These are phyloP conservation scores for Kryptopterus vitreolus DNA, from an alignment of 2,797 vertebrate species.

Conservation along the genomic window DNA sequence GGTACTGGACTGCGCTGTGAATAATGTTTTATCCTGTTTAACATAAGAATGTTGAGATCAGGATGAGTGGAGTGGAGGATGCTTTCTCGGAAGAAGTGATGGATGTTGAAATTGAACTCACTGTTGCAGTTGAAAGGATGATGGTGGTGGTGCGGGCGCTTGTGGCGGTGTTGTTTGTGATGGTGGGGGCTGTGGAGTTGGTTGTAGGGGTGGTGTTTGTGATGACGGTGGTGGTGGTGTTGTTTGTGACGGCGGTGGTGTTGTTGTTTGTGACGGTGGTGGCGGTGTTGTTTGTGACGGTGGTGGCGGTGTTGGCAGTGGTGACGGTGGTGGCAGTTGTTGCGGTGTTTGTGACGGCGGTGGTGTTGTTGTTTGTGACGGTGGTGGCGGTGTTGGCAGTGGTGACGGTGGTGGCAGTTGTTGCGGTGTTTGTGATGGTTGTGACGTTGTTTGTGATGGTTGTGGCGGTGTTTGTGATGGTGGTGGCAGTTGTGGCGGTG, in stretches of 20 bases:
- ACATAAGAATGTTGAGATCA: neutral
- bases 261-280: neutral
- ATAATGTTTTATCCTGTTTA: neutral
- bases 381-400: neutral
- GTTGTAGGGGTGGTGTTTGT: neutral
- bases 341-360: no score
- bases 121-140: neutral
- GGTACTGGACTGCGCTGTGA: neutral
- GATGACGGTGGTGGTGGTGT: neutral
- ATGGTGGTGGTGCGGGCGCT: neutral
- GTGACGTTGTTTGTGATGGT: neutral
- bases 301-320: neutral
- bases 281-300: neutral
- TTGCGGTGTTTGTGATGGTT: no score
- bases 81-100: neutral
- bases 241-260: no score
- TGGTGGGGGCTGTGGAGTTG: neutral
- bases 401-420: no score
- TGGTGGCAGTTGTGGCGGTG: no score
- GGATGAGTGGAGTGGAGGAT: neutral
- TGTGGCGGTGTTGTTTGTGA: neutral
- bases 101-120: slow-evolving; percentile 1
- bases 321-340: no score
- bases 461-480: neutral
- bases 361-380: neutral